Evolutionary conservation across 2,113 vertebrate species (phyloP).

Genomic region (Rhinolophus sinicus): DNA sequence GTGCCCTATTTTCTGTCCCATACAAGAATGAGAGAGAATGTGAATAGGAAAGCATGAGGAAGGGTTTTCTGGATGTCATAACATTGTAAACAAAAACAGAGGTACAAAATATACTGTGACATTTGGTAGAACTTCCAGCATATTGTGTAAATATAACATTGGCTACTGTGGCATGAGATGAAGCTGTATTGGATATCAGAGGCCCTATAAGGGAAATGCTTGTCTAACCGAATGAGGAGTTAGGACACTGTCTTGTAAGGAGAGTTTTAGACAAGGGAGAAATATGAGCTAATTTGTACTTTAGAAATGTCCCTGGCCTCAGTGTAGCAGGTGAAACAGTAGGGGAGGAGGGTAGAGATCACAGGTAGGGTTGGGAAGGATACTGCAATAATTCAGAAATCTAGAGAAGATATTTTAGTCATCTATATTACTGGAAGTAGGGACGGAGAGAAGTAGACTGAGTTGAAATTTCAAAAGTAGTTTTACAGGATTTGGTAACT

Average conservation of each 20-base stretch:
- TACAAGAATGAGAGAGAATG: not conserved
- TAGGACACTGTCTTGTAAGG: not conserved
- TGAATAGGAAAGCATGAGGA: not conserved
- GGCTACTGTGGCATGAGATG: not conserved
- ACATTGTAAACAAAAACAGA: not conserved
- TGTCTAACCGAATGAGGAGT: not conserved
- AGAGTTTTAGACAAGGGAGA: not conserved
- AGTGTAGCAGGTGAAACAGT: not conserved
- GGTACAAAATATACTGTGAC: not conserved
- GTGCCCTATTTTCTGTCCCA: rapidly evolving
- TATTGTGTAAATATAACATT: not conserved
- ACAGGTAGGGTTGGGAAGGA: not conserved
- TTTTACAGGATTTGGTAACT: not conserved
- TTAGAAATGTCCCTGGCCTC: not conserved
- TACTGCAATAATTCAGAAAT: not conserved
- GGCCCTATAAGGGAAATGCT: not conserved
- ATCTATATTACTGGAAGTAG: not conserved
- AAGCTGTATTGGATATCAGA: not conserved
- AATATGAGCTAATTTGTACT: not conserved
- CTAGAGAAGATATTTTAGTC: not conserved
- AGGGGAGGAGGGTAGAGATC: rapidly evolving
- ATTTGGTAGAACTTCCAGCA: not conserved
- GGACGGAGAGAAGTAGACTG: not conserved
- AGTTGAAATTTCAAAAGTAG: not conserved
- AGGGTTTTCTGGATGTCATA: not conserved